Conservation (phyloP, 2,113 vertebrate genomes). For the Leuciscus idus region DNA sequence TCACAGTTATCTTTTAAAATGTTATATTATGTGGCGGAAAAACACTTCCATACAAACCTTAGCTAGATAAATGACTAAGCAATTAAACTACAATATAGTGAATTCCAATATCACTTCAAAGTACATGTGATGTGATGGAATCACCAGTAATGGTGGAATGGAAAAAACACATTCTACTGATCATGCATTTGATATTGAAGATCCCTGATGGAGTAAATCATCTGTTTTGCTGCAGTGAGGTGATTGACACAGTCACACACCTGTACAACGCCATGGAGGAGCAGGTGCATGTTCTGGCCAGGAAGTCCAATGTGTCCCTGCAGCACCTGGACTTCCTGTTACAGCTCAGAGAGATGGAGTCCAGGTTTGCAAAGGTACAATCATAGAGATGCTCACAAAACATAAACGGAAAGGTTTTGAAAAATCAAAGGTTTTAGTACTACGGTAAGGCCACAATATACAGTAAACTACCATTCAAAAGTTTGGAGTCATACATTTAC, state of each 20-base stretch:
- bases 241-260: conserved; percentile 76
- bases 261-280: conserved; percentile 88
- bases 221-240: conserved; percentile 70
- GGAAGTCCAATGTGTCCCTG: conserved; percentile 84
- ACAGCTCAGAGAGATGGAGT: conserved; percentile 79
- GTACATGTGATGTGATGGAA: not conserved
- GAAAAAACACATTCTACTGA: not conserved
- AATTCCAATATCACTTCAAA: not conserved
- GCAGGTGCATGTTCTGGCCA: conserved; percentile 85
- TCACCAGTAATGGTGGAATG: too few relatives aligned
- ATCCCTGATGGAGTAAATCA: not conserved
- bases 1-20: too few relatives aligned
- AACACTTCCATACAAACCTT: not conserved
- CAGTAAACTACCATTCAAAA: too few relatives aligned
- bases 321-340: conserved; percentile 82
- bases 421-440: not conserved
- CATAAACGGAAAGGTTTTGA: not conserved
- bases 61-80: too few relatives aligned
- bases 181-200: not conserved
- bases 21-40: too few relatives aligned
- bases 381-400: not conserved
- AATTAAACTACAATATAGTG: too few relatives aligned
- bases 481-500: too few relatives aligned
- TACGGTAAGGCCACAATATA: not conserved
- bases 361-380: conserved; percentile 81